Evolutionary conservation across 2,888 invertebrate genomes (phyloP).

Genomic region (Chironomus tentans): DNA sequence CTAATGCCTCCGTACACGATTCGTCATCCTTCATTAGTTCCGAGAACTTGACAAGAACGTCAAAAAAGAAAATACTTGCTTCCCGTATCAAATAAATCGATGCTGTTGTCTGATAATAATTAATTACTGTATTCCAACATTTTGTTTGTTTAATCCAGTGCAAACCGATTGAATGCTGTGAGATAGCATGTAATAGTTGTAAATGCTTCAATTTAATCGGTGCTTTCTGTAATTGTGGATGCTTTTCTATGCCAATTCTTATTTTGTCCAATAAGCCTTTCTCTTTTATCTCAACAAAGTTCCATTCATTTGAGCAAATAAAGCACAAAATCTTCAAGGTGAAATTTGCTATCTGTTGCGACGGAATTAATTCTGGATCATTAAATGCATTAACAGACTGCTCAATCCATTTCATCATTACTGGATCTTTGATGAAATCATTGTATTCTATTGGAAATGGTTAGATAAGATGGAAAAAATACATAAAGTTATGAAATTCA

Average conservation of each 20-base stretch:
- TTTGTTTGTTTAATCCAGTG: slow-evolving; percentile 54
- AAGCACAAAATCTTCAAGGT: slow-evolving; percentile 54
- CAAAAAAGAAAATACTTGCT: slow-evolving; percentile 53
- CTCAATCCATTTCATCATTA: slow-evolving; percentile 43
- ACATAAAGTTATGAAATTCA: background rate
- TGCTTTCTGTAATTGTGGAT: slow-evolving; percentile 42
- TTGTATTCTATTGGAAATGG: slow-evolving; percentile 35
- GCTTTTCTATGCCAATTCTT: slow-evolving; percentile 31
- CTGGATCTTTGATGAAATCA: slow-evolving; percentile 37
- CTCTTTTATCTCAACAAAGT: slow-evolving; percentile 15
- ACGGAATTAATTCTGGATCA: slow-evolving; percentile 36
- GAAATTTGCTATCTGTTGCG: slow-evolving; percentile 49
- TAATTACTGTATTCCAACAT: slow-evolving; percentile 56
- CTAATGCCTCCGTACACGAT: slow-evolving; percentile 49
- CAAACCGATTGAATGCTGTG: slow-evolving; percentile 54
- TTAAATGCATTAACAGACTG: slow-evolving; percentile 40
- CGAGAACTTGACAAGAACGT: slow-evolving; percentile 49
- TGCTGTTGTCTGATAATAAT: slow-evolving; percentile 53
- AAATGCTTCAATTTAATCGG: slow-evolving; percentile 59
- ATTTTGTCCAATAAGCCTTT: slow-evolving; percentile 28
- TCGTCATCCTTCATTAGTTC: slow-evolving; percentile 43
- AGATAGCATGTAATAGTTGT: slow-evolving; percentile 51
- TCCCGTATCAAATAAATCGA: slow-evolving; percentile 64
- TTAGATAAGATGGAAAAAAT: background rate
- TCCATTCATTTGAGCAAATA: slow-evolving; percentile 19